These are phyloP conservation scores for Scomber scombrus DNA, from an alignment of 2,113 vertebrate species.

Conservation along the genomic window DNA sequence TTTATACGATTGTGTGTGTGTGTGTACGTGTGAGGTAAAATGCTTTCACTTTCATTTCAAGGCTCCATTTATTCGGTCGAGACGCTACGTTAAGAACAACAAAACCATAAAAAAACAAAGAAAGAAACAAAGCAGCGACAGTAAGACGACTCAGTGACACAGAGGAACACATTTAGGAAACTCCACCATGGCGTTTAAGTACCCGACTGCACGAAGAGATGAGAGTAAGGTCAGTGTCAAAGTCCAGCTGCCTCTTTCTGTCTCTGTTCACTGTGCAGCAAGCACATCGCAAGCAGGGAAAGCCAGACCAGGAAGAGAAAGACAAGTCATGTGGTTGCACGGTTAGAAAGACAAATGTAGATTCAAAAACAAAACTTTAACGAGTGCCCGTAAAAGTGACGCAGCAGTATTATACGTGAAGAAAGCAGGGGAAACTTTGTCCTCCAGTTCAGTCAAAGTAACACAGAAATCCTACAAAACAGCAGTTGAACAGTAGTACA, in stretches of 20 bases:
- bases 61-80: neutral
- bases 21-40: neutral
- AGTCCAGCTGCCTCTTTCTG: conserved; percentile 1
- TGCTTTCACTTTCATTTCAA: conserved; percentile 80
- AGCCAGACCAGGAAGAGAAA: conserved; percentile 34
- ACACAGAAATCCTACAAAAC: neutral
- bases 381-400: accelerated
- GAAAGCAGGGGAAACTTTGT: neutral
- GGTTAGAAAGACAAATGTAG: neutral
- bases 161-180: neutral
- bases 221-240: conserved; percentile 75
- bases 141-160: neutral
- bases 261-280: neutral
- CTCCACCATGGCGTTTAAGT: conserved; percentile 74
- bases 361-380: conserved; percentile 33
- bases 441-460: neutral
- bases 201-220: conserved; percentile 78
- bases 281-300: neutral
- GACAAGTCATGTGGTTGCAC: neutral
- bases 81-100: neutral
- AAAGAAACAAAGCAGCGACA: neutral
- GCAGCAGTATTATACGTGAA: too few relatives aligned
- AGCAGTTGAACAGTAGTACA: too few relatives aligned
- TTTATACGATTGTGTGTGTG: neutral
- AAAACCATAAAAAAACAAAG: neutral